Base-by-base conservation (phyloP, 2,888 invertebrate species). In the Sclerodermus sp. region DNA sequence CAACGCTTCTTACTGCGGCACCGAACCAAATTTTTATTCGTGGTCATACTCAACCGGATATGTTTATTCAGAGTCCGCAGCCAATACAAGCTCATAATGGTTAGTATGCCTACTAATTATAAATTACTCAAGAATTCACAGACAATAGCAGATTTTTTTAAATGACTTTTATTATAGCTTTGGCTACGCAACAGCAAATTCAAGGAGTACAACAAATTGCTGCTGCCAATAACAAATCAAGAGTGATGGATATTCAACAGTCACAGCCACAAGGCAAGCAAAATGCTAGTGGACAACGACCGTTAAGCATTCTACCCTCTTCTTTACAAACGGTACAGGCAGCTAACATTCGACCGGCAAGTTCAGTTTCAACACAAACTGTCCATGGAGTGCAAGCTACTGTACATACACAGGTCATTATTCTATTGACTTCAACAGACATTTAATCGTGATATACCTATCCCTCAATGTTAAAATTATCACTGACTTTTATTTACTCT, bases 331-430 rank as follows among this genome's bases (percentile, higher is more conserved):
- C 75, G 1, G 73, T 77, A 3, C 77, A 84, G 66, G 80, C 83
- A 44, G 79, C 82, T 13, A 84, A 83, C 62, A 86, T 90, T 58
- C 82, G 92, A 43, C 91, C 92, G 0, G 90, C 81, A 3, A 88
- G 90, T 62, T 91, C 91, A 0, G 92, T 93, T 10, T 91, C 92
- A 5, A 93, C 93, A 0, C 93, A 93, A 78, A 93, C 93, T 0
- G 78, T 76, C 53, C 80, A 82, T 49, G 73, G 77, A 61, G 74
- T 77, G 43, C 76, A 77, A 58, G 65, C 78, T 30, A 73, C 78
- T 57, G 74, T 77, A 59, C 76, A 78, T 58, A 68, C 66, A 49
- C 74, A 75, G 74, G 72, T 77, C 62, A 54, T 53, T 67, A 61
- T 14, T 42, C 29, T n/a, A n/a, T n/a, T n/a, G n/a, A n/a, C n/a